Conservation (phyloP, 2,888 invertebrate species). For the Lasioglossum malachurum region DNA sequence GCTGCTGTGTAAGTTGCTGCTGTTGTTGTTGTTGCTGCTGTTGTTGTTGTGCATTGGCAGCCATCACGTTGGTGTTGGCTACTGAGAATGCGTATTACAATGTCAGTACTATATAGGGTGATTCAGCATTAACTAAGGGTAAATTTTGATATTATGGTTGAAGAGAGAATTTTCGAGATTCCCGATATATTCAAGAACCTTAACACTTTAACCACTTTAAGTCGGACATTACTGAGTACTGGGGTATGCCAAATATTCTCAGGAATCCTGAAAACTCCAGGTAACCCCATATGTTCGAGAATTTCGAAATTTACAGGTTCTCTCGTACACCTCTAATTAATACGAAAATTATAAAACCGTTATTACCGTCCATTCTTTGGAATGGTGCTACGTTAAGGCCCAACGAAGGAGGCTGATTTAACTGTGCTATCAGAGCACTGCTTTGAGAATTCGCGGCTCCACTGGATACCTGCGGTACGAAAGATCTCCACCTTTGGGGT, state of each 20-base stretch:
- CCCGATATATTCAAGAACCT: no score
- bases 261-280: no score
- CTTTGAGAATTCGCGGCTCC: slow-evolving; percentile 83
- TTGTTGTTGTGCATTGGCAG: slow-evolving; percentile 83
- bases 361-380: slow-evolving; percentile 84
- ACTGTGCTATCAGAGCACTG: slow-evolving; percentile 87
- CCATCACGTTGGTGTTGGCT: slow-evolving; percentile 78
- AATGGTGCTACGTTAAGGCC: slow-evolving; percentile 85
- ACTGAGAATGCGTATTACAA: slow-evolving; percentile 43
- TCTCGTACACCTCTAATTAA: background rate
- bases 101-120: background rate
- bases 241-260: no score
- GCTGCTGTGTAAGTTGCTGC: slow-evolving; percentile 77
- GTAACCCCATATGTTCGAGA: no score
- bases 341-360: background rate
- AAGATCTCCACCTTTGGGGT: slow-evolving; percentile 79
- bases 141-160: background rate
- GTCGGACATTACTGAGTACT: no score
- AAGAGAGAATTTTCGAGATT: background rate
- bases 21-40: slow-evolving; percentile 80
- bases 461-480: slow-evolving; percentile 76
- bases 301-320: background rate
- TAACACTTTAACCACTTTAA: no score
- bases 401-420: slow-evolving; percentile 86
- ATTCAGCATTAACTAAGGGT: background rate